Evolutionary conservation across 2,888 invertebrate genomes (phyloP).

Genomic region (Opisthograptis luteolata): DNA sequence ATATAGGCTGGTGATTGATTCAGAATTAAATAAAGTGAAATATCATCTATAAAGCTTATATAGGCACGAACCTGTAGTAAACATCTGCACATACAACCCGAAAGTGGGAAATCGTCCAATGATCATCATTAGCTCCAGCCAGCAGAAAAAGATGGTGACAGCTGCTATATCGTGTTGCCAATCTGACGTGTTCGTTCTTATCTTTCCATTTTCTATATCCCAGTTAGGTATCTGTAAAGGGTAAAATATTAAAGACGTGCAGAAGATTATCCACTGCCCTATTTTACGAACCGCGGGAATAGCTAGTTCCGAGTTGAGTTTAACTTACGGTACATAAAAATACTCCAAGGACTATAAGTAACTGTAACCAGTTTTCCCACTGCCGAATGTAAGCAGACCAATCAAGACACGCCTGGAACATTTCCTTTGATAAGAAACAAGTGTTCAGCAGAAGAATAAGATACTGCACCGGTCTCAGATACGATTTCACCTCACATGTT

Average conservation of each 20-base stretch:
- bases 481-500: constrained; percentile 68
- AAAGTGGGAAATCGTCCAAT: constrained; percentile 94
- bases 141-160: constrained; percentile 90
- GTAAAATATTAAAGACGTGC: too few species aligned
- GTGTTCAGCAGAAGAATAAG: constrained; percentile 86
- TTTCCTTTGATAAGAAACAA: constrained; percentile 88
- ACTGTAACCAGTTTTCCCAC: constrained; percentile 94
- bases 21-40: not conserved
- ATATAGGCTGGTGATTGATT: too few species aligned
- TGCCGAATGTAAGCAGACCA: constrained; percentile 89
- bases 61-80: constrained; percentile 85
- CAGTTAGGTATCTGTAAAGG: constrained; percentile 20
- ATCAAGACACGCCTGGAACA: constrained; percentile 90
- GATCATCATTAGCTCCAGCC: constrained; percentile 94
- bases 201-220: constrained; percentile 12
- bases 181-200: constrained; percentile 63
- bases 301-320: not conserved
- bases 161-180: constrained; percentile 94
- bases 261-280: too few species aligned
- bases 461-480: constrained; percentile 81
- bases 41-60: not conserved
- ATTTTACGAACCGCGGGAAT: too few species aligned
- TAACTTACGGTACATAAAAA: constrained; percentile 86
- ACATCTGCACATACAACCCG: constrained; percentile 94
- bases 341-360: constrained; percentile 89